These are phyloP conservation scores for Macquaria australasica DNA, from an alignment of 2,113 vertebrate genomes.

Conservation along the genomic window DNA sequence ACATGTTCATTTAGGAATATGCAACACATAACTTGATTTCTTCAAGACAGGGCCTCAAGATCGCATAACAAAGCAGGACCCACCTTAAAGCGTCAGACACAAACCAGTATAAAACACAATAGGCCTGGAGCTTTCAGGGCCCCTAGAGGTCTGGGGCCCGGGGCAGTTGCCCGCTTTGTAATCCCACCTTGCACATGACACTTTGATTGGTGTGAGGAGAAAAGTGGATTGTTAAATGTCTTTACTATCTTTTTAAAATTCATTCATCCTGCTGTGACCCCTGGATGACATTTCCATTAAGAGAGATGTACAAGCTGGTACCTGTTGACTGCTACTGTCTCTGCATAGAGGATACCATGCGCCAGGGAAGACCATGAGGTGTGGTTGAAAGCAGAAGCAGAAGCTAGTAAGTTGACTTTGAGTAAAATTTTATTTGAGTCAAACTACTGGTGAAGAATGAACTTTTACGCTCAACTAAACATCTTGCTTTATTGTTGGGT, in stretches of 20 bases:
- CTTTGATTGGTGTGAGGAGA: neutral
- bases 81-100: neutral
- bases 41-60: no score
- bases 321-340: neutral
- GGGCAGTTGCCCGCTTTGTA: neutral
- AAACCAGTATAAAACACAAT: neutral
- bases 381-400: neutral
- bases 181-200: neutral
- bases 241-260: neutral
- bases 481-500: neutral
- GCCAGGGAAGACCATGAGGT: neutral
- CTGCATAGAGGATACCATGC: neutral
- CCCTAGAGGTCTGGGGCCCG: neutral
- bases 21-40: neutral
- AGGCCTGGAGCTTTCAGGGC: neutral
- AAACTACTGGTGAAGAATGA: neutral
- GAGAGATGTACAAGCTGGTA: neutral
- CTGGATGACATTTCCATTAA: neutral
- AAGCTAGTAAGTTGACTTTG: neutral
- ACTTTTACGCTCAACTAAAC: no score
- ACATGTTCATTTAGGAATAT: neutral
- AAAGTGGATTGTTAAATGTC: neutral
- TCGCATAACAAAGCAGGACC: no score
- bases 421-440: neutral
- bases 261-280: neutral